phyloP scores from a whole-genome alignment of 2,797 vertebrate genomes.

The Pteropus rufus region DNA sequence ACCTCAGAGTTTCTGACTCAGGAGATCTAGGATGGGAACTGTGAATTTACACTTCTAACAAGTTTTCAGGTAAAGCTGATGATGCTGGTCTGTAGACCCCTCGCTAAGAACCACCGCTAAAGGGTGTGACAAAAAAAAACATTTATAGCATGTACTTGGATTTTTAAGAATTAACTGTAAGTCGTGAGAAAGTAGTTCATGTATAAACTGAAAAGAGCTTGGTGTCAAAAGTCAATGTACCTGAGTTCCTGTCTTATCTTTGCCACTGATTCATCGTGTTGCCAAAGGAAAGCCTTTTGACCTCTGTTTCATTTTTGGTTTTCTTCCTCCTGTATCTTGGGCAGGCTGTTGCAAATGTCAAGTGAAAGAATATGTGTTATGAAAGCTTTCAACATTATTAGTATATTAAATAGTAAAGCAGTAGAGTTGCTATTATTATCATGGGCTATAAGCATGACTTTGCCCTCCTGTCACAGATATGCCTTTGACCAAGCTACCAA shows the following conservation, averaged over 20 bases:
- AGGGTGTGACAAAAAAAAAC: neutral
- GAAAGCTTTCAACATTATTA: neutral
- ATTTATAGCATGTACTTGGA: neutral
- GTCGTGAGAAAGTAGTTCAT: neutral
- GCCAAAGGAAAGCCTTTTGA: neutral
- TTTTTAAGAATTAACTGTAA: neutral
- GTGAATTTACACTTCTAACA: neutral
- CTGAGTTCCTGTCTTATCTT: neutral
- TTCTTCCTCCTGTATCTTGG: neutral
- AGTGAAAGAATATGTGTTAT: neutral
- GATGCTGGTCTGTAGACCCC: neutral
- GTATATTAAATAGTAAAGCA: neutral
- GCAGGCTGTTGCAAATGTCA: neutral
- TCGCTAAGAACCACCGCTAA: neutral
- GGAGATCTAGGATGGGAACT: neutral
- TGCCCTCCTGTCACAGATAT: neutral
- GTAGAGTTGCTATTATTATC: neutral
- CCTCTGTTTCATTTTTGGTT: neutral
- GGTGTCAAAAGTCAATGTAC: neutral
- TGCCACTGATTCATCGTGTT: neutral
- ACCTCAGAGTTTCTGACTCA: neutral
- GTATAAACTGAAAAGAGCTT: neutral
- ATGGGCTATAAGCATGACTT: neutral
- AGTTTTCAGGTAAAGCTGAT: neutral
- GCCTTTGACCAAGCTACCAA: neutral